Evolutionary conservation across 1,140 invertebrate genomes (phyloP).

Genomic region (Chironomus striatipennis): DNA sequence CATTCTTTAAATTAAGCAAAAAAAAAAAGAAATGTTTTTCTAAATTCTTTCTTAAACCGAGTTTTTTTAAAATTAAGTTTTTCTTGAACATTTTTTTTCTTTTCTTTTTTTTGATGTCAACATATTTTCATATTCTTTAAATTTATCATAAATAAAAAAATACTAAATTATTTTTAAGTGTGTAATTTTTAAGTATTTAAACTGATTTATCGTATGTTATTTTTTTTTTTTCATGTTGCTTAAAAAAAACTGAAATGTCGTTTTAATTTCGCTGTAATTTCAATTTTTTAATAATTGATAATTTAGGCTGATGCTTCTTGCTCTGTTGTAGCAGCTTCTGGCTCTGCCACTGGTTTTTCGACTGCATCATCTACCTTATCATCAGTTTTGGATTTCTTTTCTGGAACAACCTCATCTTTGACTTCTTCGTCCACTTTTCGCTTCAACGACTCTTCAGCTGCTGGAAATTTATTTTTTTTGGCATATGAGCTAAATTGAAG

Average conservation of each 20-base stretch:
- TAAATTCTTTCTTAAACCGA: conserved; percentile 13
- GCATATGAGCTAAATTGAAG: no score
- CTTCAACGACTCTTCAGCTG: not conserved
- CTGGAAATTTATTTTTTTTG: no score
- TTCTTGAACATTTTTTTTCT: not conserved
- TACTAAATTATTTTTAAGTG: conserved; percentile 10
- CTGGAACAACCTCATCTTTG: not conserved
- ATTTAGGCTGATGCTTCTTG: not conserved
- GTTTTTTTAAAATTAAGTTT: not conserved
- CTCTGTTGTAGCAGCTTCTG: not conserved
- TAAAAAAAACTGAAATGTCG: not conserved
- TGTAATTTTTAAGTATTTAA: not conserved
- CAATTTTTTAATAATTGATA: no score
- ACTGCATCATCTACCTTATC: not conserved
- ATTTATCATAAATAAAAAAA: conserved; percentile 15
- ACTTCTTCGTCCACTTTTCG: not conserved
- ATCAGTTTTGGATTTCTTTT: not conserved
- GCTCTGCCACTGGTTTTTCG: not conserved
- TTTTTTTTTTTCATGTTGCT: not conserved
- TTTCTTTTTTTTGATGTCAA: not conserved
- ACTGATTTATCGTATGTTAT: not conserved
- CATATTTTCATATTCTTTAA: not conserved
- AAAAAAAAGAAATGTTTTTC: not conserved
- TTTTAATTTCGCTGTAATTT: not conserved
- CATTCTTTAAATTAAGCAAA: conserved; percentile 3